Conservation (phyloP, 2,113 vertebrate genomes). For the Dicaeum eximium region DNA sequence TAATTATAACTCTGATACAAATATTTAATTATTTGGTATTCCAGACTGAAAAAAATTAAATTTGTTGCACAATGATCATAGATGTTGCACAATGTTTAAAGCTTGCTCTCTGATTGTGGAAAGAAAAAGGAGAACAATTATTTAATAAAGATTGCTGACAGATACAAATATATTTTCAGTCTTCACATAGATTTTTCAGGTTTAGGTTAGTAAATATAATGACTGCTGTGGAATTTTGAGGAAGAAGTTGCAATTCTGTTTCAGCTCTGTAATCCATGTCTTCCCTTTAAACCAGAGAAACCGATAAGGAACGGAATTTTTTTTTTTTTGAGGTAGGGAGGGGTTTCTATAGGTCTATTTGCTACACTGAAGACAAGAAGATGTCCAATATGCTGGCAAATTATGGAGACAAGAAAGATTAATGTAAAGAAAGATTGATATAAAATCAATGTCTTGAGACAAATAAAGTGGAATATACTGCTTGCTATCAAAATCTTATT, state of each 20-base stretch:
- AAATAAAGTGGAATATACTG: background rate
- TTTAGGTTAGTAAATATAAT: background rate
- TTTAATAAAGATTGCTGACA: background rate
- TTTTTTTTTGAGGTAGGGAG: background rate
- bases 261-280: background rate
- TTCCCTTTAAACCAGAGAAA: background rate
- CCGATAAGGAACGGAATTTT: background rate
- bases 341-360: background rate
- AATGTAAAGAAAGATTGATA: background rate
- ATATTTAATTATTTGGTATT: background rate
- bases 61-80: background rate
- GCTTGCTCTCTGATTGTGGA: background rate
- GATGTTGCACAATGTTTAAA: background rate
- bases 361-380: background rate
- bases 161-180: background rate
- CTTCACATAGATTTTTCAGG: background rate
- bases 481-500: background rate
- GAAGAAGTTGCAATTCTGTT: background rate
- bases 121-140: background rate
- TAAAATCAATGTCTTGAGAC: background rate
- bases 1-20: background rate
- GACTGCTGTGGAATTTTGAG: background rate
- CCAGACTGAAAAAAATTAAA: background rate
- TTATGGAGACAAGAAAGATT: background rate
- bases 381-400: background rate